phyloP scores from a whole-genome alignment of 2,888 invertebrate species.

The Panzeria rudis region DNA sequence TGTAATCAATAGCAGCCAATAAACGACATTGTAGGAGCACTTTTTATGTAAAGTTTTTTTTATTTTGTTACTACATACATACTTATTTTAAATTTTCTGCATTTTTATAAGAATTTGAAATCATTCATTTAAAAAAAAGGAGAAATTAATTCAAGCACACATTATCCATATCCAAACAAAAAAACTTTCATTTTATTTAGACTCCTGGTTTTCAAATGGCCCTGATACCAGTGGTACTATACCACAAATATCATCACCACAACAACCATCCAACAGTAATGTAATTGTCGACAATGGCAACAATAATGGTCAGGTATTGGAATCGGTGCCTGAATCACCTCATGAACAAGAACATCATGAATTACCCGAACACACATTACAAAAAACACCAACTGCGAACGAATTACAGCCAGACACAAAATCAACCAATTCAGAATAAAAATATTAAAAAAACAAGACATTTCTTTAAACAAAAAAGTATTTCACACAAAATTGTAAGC shows the following conservation, averaged over 20 bases:
- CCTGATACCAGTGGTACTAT: constrained; percentile 50
- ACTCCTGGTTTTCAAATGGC: constrained; percentile 62
- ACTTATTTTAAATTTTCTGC: not conserved
- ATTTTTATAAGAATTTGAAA: not conserved
- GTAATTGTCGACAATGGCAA: constrained; percentile 39
- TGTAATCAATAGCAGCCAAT: constrained; percentile 11
- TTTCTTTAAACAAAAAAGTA: constrained; percentile 37
- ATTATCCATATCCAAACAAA: constrained; percentile 43
- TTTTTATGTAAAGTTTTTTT: constrained; percentile 4
- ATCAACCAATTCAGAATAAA: constrained; percentile 67
- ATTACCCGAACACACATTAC: constrained; percentile 68
- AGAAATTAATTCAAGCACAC: constrained; percentile 27
- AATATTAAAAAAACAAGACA: constrained; percentile 1
- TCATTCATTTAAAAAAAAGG: constrained; percentile 9
- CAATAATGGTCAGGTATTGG: constrained; percentile 59
- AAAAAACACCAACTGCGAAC: constrained; percentile 68
- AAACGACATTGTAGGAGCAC: constrained; percentile 43
- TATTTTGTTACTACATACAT: not conserved
- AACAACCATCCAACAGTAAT: constrained; percentile 43
- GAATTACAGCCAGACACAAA: constrained; percentile 70
- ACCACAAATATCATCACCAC: constrained; percentile 44
- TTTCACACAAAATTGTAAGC: constrained; percentile 69
- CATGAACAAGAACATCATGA: constrained; percentile 49
- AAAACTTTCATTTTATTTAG: constrained; percentile 61
- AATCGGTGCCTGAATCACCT: constrained; percentile 48